Base-by-base conservation (phyloP, 2,113 vertebrate genomes). In the Asarcornis scutulata region DNA sequence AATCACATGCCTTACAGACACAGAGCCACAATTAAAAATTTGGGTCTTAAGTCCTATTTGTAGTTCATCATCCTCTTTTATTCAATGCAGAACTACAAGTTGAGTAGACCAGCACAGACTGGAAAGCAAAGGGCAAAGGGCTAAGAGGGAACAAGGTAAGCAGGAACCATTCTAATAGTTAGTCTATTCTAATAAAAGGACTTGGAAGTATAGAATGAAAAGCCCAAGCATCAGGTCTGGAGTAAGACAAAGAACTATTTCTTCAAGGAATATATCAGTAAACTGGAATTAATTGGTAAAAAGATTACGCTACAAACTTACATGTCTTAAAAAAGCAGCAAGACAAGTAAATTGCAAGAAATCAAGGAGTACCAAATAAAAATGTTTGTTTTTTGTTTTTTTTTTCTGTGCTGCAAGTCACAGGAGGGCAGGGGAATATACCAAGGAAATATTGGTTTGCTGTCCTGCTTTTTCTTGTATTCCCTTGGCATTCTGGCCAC, bases 291-390 rank as follows among this genome's bases (percentile, higher is more conserved):
- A 2, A 3, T 82, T 69, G 31, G 29, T 50, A 36, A 20, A 15
- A 73, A 85, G 48, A 56, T 38, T 26, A 60, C 3, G 31, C 17
- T 67, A 52, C 83, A 88, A 85, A 77, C 15, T 36, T 67, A 42
- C 4, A 42, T 0, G 1, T 8, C 3, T 83, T 81, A 27, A 56
- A 88, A 86, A 69, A 22, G 6, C 6, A 46, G 21, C 11, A 81
- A 34, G 52, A 56, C 6, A 86, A 92, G 74, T 38, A 80, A 77
- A 63, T 46, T 17, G 7, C 42, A 72, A 95, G 80, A 92, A 92
- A 86, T 42, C 25, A 81, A 63, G 34, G 53, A 84, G 63, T 38
- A 6, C 46, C 68, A 72, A 75, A 83, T 1, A 82, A 27, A 84
- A 92, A 74, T 66, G 40, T 40, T 40, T 40, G 40, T 40, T 40